Evolutionary conservation across 2,888 invertebrate genomes (phyloP).

Genomic region (Salpingus planirostris): DNA sequence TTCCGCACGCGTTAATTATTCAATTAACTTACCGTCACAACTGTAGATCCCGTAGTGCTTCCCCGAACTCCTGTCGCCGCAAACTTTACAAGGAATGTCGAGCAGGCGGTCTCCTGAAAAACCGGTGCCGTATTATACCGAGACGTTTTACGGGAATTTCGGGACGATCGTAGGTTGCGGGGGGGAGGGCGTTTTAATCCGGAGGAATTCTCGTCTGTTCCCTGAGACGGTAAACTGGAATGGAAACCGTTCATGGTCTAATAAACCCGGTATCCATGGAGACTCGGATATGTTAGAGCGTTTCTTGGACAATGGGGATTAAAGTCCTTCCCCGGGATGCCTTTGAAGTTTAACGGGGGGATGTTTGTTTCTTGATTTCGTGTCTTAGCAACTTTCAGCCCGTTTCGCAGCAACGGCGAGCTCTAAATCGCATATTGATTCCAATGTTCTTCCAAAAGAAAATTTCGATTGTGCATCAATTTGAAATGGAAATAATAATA

Average conservation of each 20-base stretch:
- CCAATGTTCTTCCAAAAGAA: not conserved
- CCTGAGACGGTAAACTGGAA: too few species aligned
- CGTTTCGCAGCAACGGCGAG: not conserved
- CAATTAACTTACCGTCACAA: slow-evolving; percentile 77
- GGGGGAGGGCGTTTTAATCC: slow-evolving; percentile 5
- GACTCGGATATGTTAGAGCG: slow-evolving; percentile 6
- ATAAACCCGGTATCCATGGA: slow-evolving; percentile 11
- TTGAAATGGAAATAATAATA: not conserved
- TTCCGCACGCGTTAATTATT: slow-evolving; percentile 5
- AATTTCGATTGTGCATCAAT: slow-evolving; percentile 1
- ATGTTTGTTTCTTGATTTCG: slow-evolving; percentile 25
- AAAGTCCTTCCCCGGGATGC: slow-evolving; percentile 10
- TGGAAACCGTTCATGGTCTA: slow-evolving; percentile 10
- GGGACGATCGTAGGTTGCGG: too few species aligned
- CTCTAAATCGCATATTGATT: not conserved
- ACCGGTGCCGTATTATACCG: too few species aligned
- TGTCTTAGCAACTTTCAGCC: slow-evolving; percentile 20
- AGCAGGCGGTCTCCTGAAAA: slow-evolving; percentile 86
- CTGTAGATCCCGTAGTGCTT: slow-evolving; percentile 99
- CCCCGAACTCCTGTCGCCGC: slow-evolving; percentile 96
- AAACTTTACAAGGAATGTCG: slow-evolving; percentile 98
- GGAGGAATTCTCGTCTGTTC: slow-evolving; percentile 5
- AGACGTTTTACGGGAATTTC: too few species aligned
- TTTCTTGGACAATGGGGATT: slow-evolving; percentile 15
- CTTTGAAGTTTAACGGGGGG: slow-evolving; percentile 14